These are phyloP conservation scores for Rhagoletis pomonella DNA, from an alignment of 1,140 invertebrate species.

Conservation along the genomic window DNA sequence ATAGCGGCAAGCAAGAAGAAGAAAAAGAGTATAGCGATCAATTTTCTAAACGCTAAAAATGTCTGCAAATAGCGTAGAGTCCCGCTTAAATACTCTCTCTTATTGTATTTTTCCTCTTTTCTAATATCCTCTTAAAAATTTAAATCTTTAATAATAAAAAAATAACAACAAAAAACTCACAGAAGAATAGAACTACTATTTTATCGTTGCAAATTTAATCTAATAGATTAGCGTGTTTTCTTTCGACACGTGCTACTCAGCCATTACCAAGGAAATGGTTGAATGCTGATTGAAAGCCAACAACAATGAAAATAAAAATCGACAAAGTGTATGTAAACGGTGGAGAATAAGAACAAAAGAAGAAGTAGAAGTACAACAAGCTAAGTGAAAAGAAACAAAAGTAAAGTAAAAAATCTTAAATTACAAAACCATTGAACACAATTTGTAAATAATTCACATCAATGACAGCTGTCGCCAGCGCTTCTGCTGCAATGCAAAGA, in stretches of 20 bases:
- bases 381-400: not conserved
- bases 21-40: too few relatives aligned
- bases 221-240: constrained; percentile 29
- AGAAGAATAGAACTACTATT: not conserved
- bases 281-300: constrained; percentile 19
- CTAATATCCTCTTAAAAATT: too few relatives aligned
- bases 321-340: not conserved
- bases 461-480: constrained; percentile 43
- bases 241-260: not conserved
- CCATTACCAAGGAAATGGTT: constrained; percentile 5
- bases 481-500: constrained; percentile 12
- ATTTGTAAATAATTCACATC: constrained; percentile 52
- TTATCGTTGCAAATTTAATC: constrained; percentile 6
- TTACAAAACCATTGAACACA: constrained; percentile 50
- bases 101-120: too few relatives aligned
- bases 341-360: not conserved
- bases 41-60: too few relatives aligned
- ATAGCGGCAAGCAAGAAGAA: too few relatives aligned
- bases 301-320: constrained; percentile 3
- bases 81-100: too few relatives aligned
- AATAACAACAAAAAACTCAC: too few relatives aligned
- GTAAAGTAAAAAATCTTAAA: constrained; percentile 5
- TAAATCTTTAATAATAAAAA: too few relatives aligned
- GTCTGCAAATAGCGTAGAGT: too few relatives aligned
- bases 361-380: not conserved